A percentile compares a stretch with the other conserved stretches of the same genome.
phyloP scores from a whole-genome alignment of 2,888 invertebrate species.

The Aromia moschata region DNA sequence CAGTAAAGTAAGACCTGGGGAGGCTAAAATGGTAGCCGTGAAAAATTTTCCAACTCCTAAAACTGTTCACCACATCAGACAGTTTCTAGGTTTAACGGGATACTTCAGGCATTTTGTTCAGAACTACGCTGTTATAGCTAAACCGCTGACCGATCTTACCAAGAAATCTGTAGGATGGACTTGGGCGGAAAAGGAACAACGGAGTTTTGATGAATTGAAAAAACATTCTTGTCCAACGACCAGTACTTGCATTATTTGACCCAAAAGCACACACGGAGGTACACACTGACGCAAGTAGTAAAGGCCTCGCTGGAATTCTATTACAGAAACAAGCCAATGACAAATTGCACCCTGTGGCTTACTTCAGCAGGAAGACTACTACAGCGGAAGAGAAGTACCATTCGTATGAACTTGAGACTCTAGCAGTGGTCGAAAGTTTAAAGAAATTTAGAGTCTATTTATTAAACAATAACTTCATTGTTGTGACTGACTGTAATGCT shows the following conservation, averaged over 20 bases:
- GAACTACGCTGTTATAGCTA: slow-evolving; percentile 38
- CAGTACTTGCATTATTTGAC: slow-evolving; percentile 38
- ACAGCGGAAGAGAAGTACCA: slow-evolving; percentile 51
- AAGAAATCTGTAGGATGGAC: slow-evolving; percentile 28
- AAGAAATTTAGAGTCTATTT: slow-evolving; percentile 14
- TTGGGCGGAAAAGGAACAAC: slow-evolving; percentile 19
- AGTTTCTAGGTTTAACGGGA: slow-evolving; percentile 46
- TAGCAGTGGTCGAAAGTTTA: slow-evolving; percentile 15
- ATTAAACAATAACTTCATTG: slow-evolving; percentile 3
- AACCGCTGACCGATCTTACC: slow-evolving; percentile 38
- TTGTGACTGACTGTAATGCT: slow-evolving; percentile 11
- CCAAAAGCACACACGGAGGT: slow-evolving; percentile 42
- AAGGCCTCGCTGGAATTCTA: slow-evolving; percentile 44
- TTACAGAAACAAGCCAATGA: slow-evolving; percentile 39
- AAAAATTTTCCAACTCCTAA: slow-evolving; percentile 39
- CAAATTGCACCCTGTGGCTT: slow-evolving; percentile 38
- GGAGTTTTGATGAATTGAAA: slow-evolving; percentile 28
- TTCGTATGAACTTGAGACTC: slow-evolving; percentile 52
- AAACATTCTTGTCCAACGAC: slow-evolving; percentile 17
- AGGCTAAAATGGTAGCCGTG: slow-evolving; percentile 40
- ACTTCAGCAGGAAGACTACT: slow-evolving; percentile 51
- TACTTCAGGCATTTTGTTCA: slow-evolving; percentile 47
- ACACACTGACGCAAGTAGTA: slow-evolving; percentile 46
- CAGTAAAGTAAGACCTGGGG: slow-evolving; percentile 33
- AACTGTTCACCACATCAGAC: slow-evolving; percentile 30